A percentile compares a stretch with the other conserved stretches of the same genome.
Conservation (phyloP, 2,113 vertebrate genomes). For the Thymallus thymallus region DNA sequence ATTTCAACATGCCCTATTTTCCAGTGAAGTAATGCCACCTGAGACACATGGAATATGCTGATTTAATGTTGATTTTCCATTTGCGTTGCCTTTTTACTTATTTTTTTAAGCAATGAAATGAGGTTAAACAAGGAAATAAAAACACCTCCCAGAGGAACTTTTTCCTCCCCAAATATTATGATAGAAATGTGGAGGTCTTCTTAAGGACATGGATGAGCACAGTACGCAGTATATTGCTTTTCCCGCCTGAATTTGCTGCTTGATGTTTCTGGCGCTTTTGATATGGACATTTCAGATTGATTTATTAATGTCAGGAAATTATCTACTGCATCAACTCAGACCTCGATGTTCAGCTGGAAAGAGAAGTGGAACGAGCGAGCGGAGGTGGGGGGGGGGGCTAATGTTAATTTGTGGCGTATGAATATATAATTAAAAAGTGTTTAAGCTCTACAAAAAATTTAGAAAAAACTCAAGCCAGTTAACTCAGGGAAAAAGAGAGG, state of each 20-base stretch:
- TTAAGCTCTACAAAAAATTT: conserved; percentile 17
- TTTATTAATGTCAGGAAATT: conserved; percentile 52
- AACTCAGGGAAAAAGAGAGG: conserved; percentile 43
- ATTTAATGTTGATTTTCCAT: background rate
- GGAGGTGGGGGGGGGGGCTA: conserved; percentile 17
- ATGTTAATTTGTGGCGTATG: conserved; percentile 47
- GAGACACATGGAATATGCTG: too few relatives aligned
- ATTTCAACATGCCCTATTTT: too few relatives aligned
- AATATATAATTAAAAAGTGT: too few relatives aligned
- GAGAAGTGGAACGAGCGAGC: conserved; percentile 8
- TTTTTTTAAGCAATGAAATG: background rate
- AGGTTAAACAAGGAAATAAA: background rate
- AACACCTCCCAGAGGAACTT: background rate
- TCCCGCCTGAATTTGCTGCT: conserved; percentile 12
- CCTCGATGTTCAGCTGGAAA: conserved; percentile 27
- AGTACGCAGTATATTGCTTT: background rate
- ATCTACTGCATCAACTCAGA: conserved; percentile 44
- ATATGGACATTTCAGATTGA: conserved; percentile 28
- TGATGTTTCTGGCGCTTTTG: conserved; percentile 29
- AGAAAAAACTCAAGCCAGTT: conserved; percentile 51
- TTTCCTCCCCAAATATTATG: background rate
- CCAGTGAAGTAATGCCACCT: too few relatives aligned
- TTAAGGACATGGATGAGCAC: background rate
- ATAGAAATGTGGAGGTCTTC: too few relatives aligned
- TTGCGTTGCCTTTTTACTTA: background rate